Evolutionary conservation across 2,113 vertebrate species (phyloP).

Genomic region (Zosterops pallidus): DNA sequence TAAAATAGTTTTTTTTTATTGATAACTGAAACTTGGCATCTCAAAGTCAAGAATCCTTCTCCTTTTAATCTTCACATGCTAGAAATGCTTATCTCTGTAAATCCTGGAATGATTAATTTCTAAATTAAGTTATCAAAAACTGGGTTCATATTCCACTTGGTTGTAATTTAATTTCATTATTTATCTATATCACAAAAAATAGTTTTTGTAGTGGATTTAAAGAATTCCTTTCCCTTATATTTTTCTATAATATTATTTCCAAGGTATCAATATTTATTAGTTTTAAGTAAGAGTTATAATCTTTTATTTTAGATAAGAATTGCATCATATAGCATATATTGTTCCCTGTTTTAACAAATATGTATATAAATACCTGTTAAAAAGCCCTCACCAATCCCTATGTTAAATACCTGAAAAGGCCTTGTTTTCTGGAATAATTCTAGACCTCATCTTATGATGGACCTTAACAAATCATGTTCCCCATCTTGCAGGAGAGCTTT

Average conservation of each 20-base stretch:
- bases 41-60: not conserved
- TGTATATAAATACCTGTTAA: not conserved
- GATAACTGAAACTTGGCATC: not conserved
- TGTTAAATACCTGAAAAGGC: not conserved
- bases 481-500: not conserved
- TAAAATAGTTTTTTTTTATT: not conserved
- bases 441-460: not conserved
- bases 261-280: not conserved
- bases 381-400: fast-evolving
- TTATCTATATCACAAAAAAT: not conserved
- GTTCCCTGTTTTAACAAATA: not conserved
- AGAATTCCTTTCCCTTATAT: not conserved
- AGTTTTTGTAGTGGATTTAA: not conserved
- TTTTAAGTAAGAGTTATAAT: not conserved
- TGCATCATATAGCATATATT: not conserved
- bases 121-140: not conserved
- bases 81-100: not conserved
- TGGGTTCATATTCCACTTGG: not conserved
- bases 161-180: not conserved
- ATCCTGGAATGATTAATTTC: not conserved
- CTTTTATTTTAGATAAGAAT: not conserved
- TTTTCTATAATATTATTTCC: not conserved
- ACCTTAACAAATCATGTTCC: not conserved
- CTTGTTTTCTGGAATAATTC: not conserved
- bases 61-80: not conserved